phyloP scores from a whole-genome alignment of 2,888 invertebrate genomes.

The Cyclophora albipunctata region DNA sequence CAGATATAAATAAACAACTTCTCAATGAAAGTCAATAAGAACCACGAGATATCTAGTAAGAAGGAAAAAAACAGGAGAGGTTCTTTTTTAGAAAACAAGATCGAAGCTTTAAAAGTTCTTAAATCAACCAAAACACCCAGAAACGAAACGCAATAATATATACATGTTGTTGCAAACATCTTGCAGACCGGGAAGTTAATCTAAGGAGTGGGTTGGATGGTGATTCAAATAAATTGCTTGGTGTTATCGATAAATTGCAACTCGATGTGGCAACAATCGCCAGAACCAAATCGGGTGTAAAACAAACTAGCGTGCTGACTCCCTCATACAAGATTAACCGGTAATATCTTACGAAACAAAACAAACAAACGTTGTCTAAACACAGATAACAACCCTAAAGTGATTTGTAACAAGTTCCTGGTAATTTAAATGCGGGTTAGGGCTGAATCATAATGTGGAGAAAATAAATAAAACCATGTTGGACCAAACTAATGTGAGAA shows the following conservation, averaged over 20 bases:
- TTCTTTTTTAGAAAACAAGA: too few relatives aligned
- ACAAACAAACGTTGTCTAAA: constrained; percentile 12
- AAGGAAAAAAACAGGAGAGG: too few relatives aligned
- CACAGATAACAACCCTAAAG: constrained; percentile 21
- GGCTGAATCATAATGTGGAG: too few relatives aligned
- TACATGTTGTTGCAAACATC: constrained; percentile 36
- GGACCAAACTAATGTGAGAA: too few relatives aligned
- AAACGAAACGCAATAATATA: constrained; percentile 28
- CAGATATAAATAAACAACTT: too few relatives aligned
- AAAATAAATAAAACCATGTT: too few relatives aligned
- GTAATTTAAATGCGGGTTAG: constrained; percentile 44
- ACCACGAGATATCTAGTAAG: too few relatives aligned
- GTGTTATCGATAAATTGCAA: constrained; percentile 31
- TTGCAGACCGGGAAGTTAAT: constrained; percentile 13
- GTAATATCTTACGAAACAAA: constrained; percentile 15
- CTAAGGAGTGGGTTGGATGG: constrained; percentile 14
- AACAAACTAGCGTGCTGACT: constrained; percentile 15
- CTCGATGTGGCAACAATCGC: constrained; percentile 21
- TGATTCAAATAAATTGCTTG: constrained; percentile 25
- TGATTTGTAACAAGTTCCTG: constrained; percentile 30
- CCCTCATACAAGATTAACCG: constrained; percentile 19
- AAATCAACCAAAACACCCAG: constrained; percentile 10
- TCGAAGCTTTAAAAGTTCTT: too few relatives aligned
- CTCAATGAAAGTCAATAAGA: too few relatives aligned
- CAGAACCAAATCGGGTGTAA: constrained; percentile 25